These are phyloP conservation scores for Furcula furcula DNA, from an alignment of 2,888 invertebrate genomes.

Conservation along the genomic window DNA sequence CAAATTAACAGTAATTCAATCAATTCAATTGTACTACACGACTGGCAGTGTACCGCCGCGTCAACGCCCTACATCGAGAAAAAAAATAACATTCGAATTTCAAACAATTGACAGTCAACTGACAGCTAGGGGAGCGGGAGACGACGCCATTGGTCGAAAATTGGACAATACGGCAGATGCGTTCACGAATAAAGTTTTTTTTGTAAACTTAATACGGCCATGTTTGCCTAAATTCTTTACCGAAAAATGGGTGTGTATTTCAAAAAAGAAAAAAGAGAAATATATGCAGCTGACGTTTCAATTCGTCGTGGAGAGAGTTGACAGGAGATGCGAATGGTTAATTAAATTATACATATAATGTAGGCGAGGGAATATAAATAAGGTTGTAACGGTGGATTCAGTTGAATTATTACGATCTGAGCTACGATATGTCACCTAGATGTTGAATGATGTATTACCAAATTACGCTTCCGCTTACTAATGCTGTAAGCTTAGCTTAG, in stretches of 20 bases:
- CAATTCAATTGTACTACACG: conserved; percentile 75
- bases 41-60: conserved; percentile 66
- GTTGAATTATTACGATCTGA: conserved; percentile 41
- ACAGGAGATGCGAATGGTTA: conserved; percentile 60
- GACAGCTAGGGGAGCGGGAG: conserved; percentile 78
- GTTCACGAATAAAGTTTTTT: conserved; percentile 53
- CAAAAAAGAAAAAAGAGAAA: conserved; percentile 30
- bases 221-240: conserved; percentile 71
- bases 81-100: conserved; percentile 69
- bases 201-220: conserved; percentile 54
- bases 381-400: conserved; percentile 31
- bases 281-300: conserved; percentile 64
- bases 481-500: conserved; percentile 19
- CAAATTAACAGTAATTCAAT: conserved; percentile 77
- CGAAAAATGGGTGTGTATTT: conserved; percentile 51
- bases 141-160: conserved; percentile 66
- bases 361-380: conserved; percentile 44
- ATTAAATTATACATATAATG: conserved; percentile 43
- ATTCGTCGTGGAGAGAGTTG: conserved; percentile 57
- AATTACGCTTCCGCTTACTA: conserved; percentile 41
- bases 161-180: conserved; percentile 79
- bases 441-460: conserved; percentile 53
- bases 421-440: conserved; percentile 34
- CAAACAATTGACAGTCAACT: conserved; percentile 69
- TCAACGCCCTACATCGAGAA: conserved; percentile 70